A percentile compares a stretch with the other conserved stretches of the same genome.
Evolutionary conservation across 2,113 vertebrate species (phyloP).

Genomic region (Callithrix jacchus): DNA sequence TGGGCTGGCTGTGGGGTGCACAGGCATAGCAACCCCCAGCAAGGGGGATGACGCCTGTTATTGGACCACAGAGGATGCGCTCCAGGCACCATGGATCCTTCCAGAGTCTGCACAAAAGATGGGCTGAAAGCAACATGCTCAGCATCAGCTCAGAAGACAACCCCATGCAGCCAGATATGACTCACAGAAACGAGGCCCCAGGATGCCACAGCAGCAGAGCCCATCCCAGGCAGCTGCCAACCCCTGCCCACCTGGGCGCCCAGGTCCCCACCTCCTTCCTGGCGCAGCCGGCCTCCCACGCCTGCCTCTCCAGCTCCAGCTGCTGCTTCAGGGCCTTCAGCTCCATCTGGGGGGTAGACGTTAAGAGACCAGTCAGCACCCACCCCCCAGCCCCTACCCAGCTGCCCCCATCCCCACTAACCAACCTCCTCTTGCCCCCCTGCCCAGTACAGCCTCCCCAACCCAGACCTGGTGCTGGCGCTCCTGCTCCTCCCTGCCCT

Average conservation of each 20-base stretch:
- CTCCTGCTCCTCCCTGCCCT: conserved; percentile 91
- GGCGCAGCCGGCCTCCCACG: conserved; percentile 92
- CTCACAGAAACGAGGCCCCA: rapidly evolving
- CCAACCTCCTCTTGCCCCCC: no score
- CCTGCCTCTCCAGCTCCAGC: conserved; percentile 91
- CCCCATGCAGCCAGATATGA: background rate
- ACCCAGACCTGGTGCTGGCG: conserved; percentile 90
- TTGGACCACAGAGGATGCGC: background rate
- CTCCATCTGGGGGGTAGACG: conserved; percentile 80
- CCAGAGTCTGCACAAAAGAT: rapidly evolving
- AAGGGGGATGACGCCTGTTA: rapidly evolving
- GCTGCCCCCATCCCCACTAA: no score
- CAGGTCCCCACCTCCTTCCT: conserved; percentile 91
- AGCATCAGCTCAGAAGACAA: background rate
- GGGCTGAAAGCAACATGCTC: background rate
- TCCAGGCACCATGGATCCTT: background rate
- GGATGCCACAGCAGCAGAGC: background rate
- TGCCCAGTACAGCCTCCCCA: rapidly evolving
- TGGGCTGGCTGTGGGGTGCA: background rate
- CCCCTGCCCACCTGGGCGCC: rapidly evolving
- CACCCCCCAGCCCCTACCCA: background rate
- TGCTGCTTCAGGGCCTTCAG: conserved; percentile 88
- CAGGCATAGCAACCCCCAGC: background rate
- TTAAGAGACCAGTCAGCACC: background rate
- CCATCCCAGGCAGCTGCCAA: rapidly evolving